Percentiles rank a stretch among this genome's conserved stretches.
Evolutionary conservation across 1,140 invertebrate species (phyloP).

Genomic region (Orchesella cincta): DNA sequence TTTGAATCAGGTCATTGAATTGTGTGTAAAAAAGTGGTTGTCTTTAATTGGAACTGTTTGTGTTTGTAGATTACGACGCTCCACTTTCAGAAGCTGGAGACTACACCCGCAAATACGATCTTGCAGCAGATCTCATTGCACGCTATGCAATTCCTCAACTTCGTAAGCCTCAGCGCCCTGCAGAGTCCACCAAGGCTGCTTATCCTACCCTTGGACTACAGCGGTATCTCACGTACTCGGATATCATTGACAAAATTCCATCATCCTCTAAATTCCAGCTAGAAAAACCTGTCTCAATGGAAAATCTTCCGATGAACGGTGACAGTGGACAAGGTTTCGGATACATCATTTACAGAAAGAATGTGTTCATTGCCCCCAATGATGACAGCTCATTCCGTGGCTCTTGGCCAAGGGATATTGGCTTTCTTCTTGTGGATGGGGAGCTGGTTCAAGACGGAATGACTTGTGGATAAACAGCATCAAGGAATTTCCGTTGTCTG

Average conservation of each 20-base stretch:
- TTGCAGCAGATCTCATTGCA: conserved; percentile 30
- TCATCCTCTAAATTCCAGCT: background rate
- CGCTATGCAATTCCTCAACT: conserved; percentile 28
- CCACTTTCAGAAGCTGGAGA: conserved; percentile 47
- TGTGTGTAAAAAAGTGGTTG: no score
- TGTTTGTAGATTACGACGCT: conserved; percentile 47
- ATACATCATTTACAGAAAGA: conserved; percentile 57
- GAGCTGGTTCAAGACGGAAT: conserved; percentile 3
- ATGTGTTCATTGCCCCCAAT: conserved; percentile 29
- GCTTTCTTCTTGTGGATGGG: conserved; percentile 38
- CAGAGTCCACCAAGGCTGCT: conserved; percentile 51
- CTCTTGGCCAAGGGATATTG: conserved; percentile 38
- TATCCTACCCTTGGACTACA: conserved; percentile 49
- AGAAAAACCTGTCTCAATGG: conserved; percentile 55
- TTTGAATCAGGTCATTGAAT: no score
- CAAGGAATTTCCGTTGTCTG: conserved; percentile 10
- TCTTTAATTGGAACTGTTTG: no score
- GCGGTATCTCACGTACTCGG: conserved; percentile 22
- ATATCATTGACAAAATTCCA: conserved; percentile 33
- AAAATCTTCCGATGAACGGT: conserved; percentile 56
- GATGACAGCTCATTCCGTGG: background rate
- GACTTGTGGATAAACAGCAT: conserved; percentile 12
- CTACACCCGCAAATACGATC: conserved; percentile 42
- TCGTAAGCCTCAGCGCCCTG: conserved; percentile 51
- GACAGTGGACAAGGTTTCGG: conserved; percentile 59